Base-by-base conservation (phyloP, 2,888 invertebrate species). In the Pasiphila rectangulata region DNA sequence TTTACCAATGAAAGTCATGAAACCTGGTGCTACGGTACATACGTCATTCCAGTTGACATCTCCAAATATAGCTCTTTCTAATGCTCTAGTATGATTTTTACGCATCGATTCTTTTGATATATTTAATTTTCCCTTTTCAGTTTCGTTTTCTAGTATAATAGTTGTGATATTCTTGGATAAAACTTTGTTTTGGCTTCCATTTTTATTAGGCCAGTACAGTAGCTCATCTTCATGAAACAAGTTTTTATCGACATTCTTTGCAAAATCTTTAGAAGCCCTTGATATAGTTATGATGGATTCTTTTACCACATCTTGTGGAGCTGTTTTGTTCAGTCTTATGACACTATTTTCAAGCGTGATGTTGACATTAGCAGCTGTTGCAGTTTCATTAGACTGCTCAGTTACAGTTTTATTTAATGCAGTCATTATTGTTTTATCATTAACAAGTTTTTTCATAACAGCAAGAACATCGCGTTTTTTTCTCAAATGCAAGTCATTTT, bases 1-100 rank as follows among this genome's bases (percentile, higher is more conserved):
- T 75, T 88, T 88, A 6, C 88, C 88, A 4, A 86, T 71, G 51
- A 85, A 84, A 5, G 84, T 83, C 59, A 83, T 69, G 46, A 87
- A 83, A 6, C 77, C 75, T 10, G 85, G 84, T 7, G 74, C 80
- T 4, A 86, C 75, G n/a, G 73, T 65, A 45, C 79, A 79, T 2
- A 85, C 67, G 45, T 88, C 81, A 49, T 82, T 69, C 87, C 88
- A 87, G 52, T 88, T 70, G 1, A 82, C 75, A 23, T 83, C 69
- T 16, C 83, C 83, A 51, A 86, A 86, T 72, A 86, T 79, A 27
- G 79, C 83, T 51, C 75, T 74, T 61, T 85, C 81, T 46, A 85
- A 55, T 16, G 69, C 74, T 47, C 59, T 64, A 2, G 78, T 79
- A 23, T 72, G 79, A 51, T 85, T 79, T 16, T 59, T 66, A 5